Conservation (phyloP, 2,113 vertebrate genomes). For the Passerina amoena region DNA sequence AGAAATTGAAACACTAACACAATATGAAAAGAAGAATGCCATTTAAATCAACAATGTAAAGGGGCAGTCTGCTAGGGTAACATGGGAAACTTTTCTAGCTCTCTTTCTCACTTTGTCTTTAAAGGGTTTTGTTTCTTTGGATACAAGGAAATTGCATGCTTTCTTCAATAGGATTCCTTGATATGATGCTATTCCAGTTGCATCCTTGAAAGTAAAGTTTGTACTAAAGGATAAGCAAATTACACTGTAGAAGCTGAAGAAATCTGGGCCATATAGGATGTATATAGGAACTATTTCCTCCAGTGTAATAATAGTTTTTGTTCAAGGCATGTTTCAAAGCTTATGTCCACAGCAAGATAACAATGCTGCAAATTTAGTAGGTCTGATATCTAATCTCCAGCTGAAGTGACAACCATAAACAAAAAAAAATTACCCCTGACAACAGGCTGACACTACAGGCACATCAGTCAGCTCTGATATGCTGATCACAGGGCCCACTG, state of each 20-base stretch:
- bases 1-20: neutral
- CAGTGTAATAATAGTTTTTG: neutral
- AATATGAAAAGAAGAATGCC: neutral
- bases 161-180: neutral
- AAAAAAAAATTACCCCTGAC: neutral
- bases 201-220: neutral
- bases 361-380: neutral
- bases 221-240: neutral
- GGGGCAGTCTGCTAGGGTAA: neutral
- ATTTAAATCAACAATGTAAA: neutral
- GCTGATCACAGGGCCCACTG: neutral
- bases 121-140: neutral
- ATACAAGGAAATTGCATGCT: neutral
- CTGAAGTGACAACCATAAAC: conserved; percentile 7
- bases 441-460: neutral
- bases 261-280: neutral
- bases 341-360: neutral
- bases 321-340: neutral
- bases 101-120: neutral
- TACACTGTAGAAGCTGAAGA: neutral
- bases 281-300: neutral
- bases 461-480: neutral
- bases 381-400: neutral
- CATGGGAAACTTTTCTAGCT: neutral
- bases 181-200: neutral